Evolutionary conservation across 2,797 vertebrate species (phyloP).

Genomic region (Xerus rutilus): DNA sequence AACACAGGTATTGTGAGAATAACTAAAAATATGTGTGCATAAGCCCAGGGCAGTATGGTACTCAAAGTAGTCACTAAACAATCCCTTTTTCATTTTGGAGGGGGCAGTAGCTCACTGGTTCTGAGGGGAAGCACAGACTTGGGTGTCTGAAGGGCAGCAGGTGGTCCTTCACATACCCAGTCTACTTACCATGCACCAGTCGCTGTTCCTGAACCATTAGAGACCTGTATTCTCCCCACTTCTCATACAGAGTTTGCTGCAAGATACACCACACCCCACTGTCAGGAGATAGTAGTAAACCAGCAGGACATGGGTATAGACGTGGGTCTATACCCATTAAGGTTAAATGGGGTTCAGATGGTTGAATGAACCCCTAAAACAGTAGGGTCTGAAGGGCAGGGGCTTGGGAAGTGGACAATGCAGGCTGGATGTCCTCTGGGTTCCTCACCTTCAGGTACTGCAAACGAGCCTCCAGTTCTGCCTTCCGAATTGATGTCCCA

Average conservation of each 20-base stretch:
- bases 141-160: fast-evolving
- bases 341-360: neutral
- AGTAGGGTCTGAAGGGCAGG: neutral
- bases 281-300: slow-evolving; percentile 51
- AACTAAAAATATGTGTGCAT: neutral
- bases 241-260: slow-evolving; percentile 98
- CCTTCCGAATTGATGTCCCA: slow-evolving; percentile 94
- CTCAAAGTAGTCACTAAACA: neutral
- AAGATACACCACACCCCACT: slow-evolving; percentile 53
- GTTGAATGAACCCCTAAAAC: neutral
- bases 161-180: fast-evolving
- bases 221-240: slow-evolving; percentile 97
- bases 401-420: neutral
- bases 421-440: neutral
- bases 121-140: neutral
- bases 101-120: neutral
- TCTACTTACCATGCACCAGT: slow-evolving; percentile 93
- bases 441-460: slow-evolving; percentile 95
- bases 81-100: neutral
- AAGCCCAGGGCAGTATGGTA: neutral
- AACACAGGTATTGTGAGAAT: neutral
- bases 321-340: neutral
- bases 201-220: slow-evolving; percentile 97
- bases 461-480: slow-evolving; percentile 95
- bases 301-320: neutral